Percentiles rank a stretch among this genome's conserved stretches.
Evolutionary conservation across 1,140 invertebrate genomes (phyloP).

Genomic region (Saccostrea glomerata): DNA sequence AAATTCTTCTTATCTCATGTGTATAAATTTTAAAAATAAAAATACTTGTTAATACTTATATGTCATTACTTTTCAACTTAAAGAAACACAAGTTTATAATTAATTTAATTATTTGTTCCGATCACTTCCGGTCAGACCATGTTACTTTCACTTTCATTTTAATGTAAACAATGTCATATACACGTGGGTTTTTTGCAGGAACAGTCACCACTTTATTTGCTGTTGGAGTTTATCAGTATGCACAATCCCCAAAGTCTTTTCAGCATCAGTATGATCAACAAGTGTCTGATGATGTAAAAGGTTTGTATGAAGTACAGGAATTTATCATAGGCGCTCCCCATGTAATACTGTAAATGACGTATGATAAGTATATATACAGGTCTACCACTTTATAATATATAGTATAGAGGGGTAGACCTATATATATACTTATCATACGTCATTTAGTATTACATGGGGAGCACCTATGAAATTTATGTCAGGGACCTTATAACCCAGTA

Average conservation of each 20-base stretch:
- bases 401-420: too few relatives aligned
- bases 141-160: neutral
- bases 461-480: too few relatives aligned
- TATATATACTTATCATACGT: too few relatives aligned
- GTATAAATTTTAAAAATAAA: neutral
- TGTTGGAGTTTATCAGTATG: conserved; percentile 4
- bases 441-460: too few relatives aligned
- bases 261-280: neutral
- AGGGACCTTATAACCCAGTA: too few relatives aligned
- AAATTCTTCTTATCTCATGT: neutral
- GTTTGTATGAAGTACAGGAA: neutral
- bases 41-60: neutral
- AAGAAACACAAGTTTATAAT: neutral
- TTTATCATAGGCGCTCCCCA: neutral
- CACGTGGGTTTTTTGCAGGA: conserved; percentile 12
- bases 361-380: too few relatives aligned
- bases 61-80: neutral
- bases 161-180: conserved; percentile 11
- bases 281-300: neutral
- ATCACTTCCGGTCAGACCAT: neutral
- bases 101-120: neutral
- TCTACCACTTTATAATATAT: too few relatives aligned
- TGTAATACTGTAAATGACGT: too few relatives aligned
- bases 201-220: conserved; percentile 3
- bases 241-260: too few relatives aligned